phyloP scores from a whole-genome alignment of 2,888 invertebrate genomes.

The Epinotia demarniana region DNA sequence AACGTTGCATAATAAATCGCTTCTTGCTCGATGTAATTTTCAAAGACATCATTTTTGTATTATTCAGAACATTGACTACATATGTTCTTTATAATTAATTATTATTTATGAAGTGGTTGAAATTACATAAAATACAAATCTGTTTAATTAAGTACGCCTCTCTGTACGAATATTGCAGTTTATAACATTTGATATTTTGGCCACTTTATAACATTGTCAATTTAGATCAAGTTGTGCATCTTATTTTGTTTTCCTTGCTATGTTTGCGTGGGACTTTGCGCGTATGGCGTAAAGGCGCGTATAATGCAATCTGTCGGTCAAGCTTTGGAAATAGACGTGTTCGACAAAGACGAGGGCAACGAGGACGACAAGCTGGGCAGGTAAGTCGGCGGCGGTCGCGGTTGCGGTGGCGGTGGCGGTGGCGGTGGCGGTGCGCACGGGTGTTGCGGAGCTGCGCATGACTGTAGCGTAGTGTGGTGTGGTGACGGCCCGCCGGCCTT shows the following conservation, averaged over 20 bases:
- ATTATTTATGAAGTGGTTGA: conserved; percentile 36
- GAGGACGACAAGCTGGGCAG: conserved; percentile 95
- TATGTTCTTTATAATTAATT: conserved; percentile 2
- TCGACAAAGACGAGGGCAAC: conserved; percentile 94
- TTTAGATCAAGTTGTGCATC: conserved; percentile 59
- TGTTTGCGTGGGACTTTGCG: conserved; percentile 78
- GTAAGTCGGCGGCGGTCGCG: conserved; percentile 81
- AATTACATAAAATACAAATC: not conserved
- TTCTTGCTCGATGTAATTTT: conserved; percentile 8
- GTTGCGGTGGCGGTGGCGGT: conserved; percentile 44
- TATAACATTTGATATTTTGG: conserved; percentile 29
- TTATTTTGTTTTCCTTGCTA: conserved; percentile 80
- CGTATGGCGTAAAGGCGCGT: conserved; percentile 78
- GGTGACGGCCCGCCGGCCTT: conserved; percentile 21
- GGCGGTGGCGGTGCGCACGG: conserved; percentile 31
- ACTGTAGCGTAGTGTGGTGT: conserved; percentile 20
- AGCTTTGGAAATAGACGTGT: conserved; percentile 89
- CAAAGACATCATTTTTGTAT: not conserved
- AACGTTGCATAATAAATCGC: not conserved
- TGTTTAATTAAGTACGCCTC: not conserved
- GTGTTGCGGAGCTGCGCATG: conserved; percentile 33
- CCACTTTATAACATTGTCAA: conserved; percentile 36
- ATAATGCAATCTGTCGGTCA: conserved; percentile 88
- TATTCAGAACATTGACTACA: conserved; percentile 1
- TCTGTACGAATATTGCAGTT: not conserved